A percentile compares a stretch with the other conserved stretches of the same genome.
These are phyloP conservation scores for Trialeurodes vaporariorum DNA, from an alignment of 1,140 invertebrate genomes.

Conservation along the genomic window DNA sequence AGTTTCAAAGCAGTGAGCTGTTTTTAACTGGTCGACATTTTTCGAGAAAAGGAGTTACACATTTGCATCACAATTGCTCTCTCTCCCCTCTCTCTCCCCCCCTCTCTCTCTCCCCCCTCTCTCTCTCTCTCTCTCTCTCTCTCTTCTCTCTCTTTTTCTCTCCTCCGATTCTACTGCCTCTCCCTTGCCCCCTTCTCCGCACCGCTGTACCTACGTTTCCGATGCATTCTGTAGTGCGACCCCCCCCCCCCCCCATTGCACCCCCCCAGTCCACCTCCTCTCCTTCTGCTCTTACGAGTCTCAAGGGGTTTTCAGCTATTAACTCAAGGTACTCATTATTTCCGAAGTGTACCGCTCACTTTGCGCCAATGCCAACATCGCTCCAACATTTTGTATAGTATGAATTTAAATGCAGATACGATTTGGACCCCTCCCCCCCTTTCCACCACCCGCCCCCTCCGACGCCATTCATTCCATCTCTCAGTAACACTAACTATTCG, in stretches of 20 bases:
- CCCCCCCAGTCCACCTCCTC: no score
- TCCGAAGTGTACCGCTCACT: background rate
- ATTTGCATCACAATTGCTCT: background rate
- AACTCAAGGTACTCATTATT: background rate
- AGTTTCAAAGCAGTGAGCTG: no score
- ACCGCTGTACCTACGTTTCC: no score
- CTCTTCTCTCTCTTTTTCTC: no score
- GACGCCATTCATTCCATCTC: no score
- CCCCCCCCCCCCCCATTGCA: no score
- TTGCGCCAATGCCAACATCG: background rate
- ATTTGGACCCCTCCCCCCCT: background rate
- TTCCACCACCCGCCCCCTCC: background rate
- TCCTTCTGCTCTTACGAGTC: background rate
- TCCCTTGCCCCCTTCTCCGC: no score
- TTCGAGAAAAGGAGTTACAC: background rate
- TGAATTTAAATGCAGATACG: background rate
- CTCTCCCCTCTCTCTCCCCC: no score
- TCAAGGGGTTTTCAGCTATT: background rate
- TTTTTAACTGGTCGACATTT: background rate
- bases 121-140: no score
- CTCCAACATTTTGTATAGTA: background rate
- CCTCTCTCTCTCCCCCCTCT: no score
- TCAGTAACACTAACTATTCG: background rate
- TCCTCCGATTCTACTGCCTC: no score
- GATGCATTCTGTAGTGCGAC: no score